Percentiles rank a stretch among this genome's conserved stretches.
Conservation (phyloP, 2,113 vertebrate species). For the Ia io region DNA sequence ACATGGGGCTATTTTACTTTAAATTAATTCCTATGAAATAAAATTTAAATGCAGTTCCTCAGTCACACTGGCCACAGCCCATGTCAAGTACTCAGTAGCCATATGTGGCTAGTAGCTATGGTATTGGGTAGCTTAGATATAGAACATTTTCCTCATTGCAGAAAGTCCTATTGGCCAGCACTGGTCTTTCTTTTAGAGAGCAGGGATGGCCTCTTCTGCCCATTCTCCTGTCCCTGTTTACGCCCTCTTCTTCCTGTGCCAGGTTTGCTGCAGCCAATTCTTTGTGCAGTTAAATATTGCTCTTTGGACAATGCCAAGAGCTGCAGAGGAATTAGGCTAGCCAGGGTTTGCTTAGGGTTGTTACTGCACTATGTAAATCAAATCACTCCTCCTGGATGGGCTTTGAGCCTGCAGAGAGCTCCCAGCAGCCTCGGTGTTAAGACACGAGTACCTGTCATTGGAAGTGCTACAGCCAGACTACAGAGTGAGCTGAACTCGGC, state of each 20-base stretch:
- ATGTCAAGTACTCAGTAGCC: background rate
- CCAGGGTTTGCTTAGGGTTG: background rate
- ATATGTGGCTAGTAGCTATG: background rate
- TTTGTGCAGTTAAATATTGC: background rate
- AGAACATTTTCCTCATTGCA: no score
- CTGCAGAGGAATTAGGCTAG: background rate
- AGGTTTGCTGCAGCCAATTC: fast-evolving
- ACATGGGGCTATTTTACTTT: background rate
- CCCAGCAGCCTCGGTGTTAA: background rate
- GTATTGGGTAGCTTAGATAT: fast-evolving
- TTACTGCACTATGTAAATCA: background rate
- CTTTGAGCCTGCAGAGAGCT: background rate
- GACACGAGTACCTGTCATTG: background rate
- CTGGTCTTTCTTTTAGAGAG: background rate
- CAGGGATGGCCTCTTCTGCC: background rate
- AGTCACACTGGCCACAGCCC: background rate
- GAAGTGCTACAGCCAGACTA: background rate
- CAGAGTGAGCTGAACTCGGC: background rate
- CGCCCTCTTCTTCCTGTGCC: background rate
- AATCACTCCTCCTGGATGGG: background rate
- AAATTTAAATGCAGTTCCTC: background rate
- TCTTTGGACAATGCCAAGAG: background rate
- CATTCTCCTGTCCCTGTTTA: background rate
- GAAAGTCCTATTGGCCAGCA: fast-evolving
- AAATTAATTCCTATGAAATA: background rate